phyloP scores from a whole-genome alignment of 2,888 invertebrate genomes.

The Hydrotaea cyrtoneurina region DNA sequence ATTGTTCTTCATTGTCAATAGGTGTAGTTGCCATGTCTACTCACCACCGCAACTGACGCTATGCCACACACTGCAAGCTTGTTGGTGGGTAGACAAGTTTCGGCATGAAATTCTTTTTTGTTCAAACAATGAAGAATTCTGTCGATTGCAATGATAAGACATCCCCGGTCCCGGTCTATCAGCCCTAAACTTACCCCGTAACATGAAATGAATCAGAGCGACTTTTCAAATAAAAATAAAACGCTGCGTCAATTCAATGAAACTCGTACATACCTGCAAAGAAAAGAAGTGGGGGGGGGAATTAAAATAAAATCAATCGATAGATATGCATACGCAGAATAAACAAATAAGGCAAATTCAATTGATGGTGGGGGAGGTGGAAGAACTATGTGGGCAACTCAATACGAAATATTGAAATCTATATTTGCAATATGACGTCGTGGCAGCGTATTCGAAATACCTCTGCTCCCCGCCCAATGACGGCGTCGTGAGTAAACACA shows the following conservation, averaged over 20 bases:
- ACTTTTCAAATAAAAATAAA: neutral
- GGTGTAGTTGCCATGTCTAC: too few species aligned
- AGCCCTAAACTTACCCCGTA: neutral
- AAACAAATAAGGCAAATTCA: conserved; percentile 11
- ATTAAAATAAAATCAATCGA: conserved; percentile 14
- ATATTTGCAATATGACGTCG: conserved; percentile 28
- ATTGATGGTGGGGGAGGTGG: neutral
- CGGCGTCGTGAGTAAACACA: conserved; percentile 3
- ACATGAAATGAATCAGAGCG: too few species aligned
- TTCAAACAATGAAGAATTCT: too few species aligned
- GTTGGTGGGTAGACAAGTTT: too few species aligned
- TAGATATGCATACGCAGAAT: neutral
- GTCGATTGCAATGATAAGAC: too few species aligned
- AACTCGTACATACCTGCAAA: conserved; percentile 20
- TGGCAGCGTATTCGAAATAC: neutral
- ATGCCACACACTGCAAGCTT: too few species aligned
- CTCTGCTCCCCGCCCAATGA: neutral
- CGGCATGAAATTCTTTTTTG: too few species aligned
- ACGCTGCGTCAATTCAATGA: neutral
- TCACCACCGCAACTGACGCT: too few species aligned
- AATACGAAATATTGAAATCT: conserved; percentile 3
- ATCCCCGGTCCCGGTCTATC: neutral
- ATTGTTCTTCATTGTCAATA: too few species aligned
- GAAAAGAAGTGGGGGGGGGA: too few species aligned
- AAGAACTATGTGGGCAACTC: neutral